phyloP scores from a whole-genome alignment of 2,888 invertebrate species.

The Nebria brevicollis region DNA sequence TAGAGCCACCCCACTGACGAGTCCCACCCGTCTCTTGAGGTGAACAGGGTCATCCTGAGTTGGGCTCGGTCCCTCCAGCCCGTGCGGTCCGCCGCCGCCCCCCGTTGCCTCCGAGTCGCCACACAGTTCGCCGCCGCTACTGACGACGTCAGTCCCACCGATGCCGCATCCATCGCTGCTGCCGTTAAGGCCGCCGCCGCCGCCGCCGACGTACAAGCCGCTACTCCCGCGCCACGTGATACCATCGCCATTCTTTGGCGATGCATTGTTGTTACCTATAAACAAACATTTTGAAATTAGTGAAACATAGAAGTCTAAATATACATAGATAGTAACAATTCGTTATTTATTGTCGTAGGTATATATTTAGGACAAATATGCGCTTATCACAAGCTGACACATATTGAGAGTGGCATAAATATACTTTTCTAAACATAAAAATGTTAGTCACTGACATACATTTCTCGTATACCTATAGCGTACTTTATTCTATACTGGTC shows the following conservation, averaged over 20 bases:
- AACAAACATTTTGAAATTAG: background rate
- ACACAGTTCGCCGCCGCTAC: constrained; percentile 65
- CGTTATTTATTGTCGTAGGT: too few species aligned
- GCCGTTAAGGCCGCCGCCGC: constrained; percentile 45
- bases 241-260: constrained; percentile 61
- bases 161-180: constrained; percentile 63
- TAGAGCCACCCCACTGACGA: constrained; percentile 98
- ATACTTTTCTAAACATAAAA: too few species aligned
- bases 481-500: too few species aligned
- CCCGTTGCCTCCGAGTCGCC: constrained; percentile 63
- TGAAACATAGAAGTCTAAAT: background rate
- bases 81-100: constrained; percentile 67
- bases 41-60: constrained; percentile 96
- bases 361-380: too few species aligned
- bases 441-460: too few species aligned
- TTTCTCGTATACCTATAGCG: too few species aligned
- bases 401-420: too few species aligned
- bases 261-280: constrained; percentile 63
- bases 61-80: constrained; percentile 88
- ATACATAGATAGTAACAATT: background rate
- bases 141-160: constrained; percentile 62
- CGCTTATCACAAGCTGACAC: too few species aligned
- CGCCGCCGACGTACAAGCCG: constrained; percentile 48
- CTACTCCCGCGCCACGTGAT: constrained; percentile 60
- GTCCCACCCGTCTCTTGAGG: constrained; percentile 99